phyloP scores from a whole-genome alignment of 2,113 vertebrate species.

The Aldabrachelys gigantea region DNA sequence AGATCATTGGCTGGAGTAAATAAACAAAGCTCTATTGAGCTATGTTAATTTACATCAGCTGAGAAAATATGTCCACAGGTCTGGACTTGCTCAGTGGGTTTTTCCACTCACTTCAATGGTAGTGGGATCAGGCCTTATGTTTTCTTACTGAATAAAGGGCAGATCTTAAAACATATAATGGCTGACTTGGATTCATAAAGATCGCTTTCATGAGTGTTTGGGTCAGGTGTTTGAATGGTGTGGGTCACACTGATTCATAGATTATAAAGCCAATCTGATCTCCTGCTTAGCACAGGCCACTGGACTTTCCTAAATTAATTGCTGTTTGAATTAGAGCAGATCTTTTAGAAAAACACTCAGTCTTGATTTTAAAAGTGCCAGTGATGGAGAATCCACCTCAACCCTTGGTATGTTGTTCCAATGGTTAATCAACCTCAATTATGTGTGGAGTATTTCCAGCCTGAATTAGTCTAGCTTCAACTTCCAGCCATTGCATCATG shows the following conservation, averaged over 20 bases:
- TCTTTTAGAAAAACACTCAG: not conserved
- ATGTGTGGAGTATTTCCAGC: not conserved
- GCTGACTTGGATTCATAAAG: not conserved
- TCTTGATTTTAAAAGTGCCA: not conserved
- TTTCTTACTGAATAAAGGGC: not conserved
- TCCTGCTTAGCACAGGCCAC: not conserved
- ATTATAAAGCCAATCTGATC: too few species aligned
- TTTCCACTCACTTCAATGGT: not conserved
- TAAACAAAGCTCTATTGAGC: not conserved
- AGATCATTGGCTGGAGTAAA: not conserved
- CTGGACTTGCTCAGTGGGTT: not conserved
- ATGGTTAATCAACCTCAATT: not conserved
- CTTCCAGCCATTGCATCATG: not conserved
- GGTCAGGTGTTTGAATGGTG: too few species aligned
- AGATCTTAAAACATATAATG: fast-evolving
- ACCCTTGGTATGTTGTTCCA: not conserved
- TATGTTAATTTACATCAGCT: not conserved
- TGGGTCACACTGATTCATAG: not conserved
- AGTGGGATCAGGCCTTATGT: fast-evolving
- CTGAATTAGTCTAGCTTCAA: not conserved
- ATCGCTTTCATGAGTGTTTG: not conserved
- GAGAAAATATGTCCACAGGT: not conserved
- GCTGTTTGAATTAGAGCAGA: not conserved
- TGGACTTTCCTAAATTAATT: not conserved
- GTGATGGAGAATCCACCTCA: not conserved